These are phyloP conservation scores for Rhyacichthys aspro DNA, from an alignment of 2,797 vertebrate genomes.

Conservation along the genomic window DNA sequence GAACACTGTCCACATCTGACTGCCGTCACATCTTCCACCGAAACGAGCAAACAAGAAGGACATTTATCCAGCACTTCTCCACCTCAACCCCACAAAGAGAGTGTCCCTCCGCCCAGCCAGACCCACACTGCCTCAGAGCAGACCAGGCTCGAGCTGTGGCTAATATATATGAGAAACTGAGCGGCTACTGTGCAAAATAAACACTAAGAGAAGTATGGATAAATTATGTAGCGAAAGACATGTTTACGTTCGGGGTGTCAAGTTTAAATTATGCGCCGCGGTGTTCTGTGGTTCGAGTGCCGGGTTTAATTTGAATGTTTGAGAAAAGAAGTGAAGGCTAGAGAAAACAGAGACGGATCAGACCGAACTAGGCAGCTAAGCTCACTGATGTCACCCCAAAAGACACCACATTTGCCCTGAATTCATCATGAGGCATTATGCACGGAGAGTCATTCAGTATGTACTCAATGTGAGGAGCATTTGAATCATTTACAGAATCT, in stretches of 20 bases:
- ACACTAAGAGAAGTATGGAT: conserved; percentile 67
- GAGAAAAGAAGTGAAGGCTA: conserved; percentile 55
- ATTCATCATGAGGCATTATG: conserved; percentile 60
- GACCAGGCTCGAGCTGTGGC: conserved; percentile 20
- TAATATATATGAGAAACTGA: conserved; percentile 56
- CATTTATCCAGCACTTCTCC: conserved; percentile 56
- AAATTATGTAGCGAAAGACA: conserved; percentile 70
- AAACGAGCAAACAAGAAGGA: conserved; percentile 56
- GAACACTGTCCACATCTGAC: conserved; percentile 33
- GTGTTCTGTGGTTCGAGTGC: conserved; percentile 64
- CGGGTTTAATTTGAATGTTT: conserved; percentile 71
- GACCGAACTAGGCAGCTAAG: conserved; percentile 60
- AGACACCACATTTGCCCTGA: conserved; percentile 50
- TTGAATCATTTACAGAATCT: conserved; percentile 49
- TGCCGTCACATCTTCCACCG: conserved; percentile 37
- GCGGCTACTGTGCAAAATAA: conserved; percentile 72
- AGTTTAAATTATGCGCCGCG: conserved; percentile 72
- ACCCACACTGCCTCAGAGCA: conserved; percentile 23
- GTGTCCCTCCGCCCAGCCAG: conserved; percentile 49
- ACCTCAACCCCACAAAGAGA: conserved; percentile 34
- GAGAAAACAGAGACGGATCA: conserved; percentile 58
- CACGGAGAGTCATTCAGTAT: conserved; percentile 61
- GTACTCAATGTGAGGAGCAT: conserved; percentile 51
- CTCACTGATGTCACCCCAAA: conserved; percentile 66
- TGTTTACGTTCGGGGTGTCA: conserved; percentile 76